Conservation (phyloP, 1,140 invertebrate species). For the Neotoxoptera formosana region DNA sequence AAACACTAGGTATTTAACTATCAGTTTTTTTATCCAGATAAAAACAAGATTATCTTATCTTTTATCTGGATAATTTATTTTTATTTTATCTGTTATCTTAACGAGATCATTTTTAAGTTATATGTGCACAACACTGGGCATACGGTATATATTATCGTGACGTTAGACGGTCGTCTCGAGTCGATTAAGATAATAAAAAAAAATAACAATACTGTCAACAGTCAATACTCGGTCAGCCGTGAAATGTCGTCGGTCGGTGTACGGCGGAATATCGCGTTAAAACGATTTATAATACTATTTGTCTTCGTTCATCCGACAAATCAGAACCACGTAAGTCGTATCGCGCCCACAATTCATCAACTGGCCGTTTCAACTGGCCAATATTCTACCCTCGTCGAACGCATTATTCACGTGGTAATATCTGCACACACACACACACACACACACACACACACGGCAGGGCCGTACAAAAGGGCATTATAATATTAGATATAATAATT, state of each 20-base stretch:
- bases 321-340: not conserved
- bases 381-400: not conserved
- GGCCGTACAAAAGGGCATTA: not conserved
- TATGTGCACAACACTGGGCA: too few species aligned
- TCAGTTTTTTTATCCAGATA: too few species aligned
- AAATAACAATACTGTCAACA: too few species aligned
- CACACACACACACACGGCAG: too few species aligned
- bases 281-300: not conserved
- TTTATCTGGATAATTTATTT: too few species aligned
- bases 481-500: not conserved
- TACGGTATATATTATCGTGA: too few species aligned
- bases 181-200: not conserved
- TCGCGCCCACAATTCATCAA: not conserved
- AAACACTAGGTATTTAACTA: too few species aligned
- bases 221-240: not conserved
- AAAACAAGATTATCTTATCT: too few species aligned
- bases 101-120: too few species aligned
- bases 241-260: not conserved
- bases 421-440: too few species aligned
- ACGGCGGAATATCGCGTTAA: not conserved
- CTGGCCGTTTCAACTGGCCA: not conserved
- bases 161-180: not conserved
- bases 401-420: not conserved
- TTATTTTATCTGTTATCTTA: too few species aligned
- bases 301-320: not conserved